Percentiles rank a stretch among this genome's conserved stretches.
These are phyloP conservation scores for Drosophila sucinea DNA, from an alignment of 1,140 invertebrate species.

Conservation along the genomic window DNA sequence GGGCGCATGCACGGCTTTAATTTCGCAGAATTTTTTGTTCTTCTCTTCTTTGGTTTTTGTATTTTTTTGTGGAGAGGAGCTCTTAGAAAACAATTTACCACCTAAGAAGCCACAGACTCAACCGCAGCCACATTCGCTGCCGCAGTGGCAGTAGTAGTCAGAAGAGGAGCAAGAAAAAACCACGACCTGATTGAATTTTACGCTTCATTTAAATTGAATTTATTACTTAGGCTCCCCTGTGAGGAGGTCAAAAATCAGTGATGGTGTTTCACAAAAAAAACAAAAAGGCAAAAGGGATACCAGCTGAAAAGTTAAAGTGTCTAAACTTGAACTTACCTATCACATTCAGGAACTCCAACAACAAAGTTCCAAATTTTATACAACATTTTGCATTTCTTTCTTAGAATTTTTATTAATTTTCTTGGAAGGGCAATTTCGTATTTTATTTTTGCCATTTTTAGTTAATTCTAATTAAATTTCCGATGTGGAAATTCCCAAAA, in stretches of 20 bases:
- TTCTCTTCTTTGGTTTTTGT: neutral
- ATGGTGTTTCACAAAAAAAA: neutral
- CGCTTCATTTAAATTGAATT: slow-evolving; percentile 82
- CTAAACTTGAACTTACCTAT: too few species aligned
- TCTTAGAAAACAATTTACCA: slow-evolving; percentile 69
- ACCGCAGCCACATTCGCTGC: slow-evolving; percentile 47
- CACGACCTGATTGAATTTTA: slow-evolving; percentile 79
- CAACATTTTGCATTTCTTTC: too few species aligned
- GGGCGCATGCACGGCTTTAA: slow-evolving; percentile 61
- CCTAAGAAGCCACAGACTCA: slow-evolving; percentile 72
- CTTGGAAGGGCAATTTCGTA: too few species aligned
- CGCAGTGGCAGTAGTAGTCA: slow-evolving; percentile 4
- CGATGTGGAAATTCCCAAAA: too few species aligned
- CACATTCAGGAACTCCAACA: neutral
- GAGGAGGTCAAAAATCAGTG: slow-evolving; percentile 1
- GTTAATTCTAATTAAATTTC: too few species aligned
- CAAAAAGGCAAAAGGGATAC: neutral
- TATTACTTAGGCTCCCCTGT: slow-evolving; percentile 45
- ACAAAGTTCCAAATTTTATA: neutral
- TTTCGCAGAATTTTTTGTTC: slow-evolving; percentile 65
- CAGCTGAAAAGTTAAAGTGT: neutral
- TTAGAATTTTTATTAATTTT: too few species aligned
- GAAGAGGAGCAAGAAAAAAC: slow-evolving; percentile 41
- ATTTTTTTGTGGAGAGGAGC: slow-evolving; percentile 6
- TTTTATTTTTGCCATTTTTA: too few species aligned